phyloP scores from a whole-genome alignment of 2,888 invertebrate species.

The Xylocampa areola region DNA sequence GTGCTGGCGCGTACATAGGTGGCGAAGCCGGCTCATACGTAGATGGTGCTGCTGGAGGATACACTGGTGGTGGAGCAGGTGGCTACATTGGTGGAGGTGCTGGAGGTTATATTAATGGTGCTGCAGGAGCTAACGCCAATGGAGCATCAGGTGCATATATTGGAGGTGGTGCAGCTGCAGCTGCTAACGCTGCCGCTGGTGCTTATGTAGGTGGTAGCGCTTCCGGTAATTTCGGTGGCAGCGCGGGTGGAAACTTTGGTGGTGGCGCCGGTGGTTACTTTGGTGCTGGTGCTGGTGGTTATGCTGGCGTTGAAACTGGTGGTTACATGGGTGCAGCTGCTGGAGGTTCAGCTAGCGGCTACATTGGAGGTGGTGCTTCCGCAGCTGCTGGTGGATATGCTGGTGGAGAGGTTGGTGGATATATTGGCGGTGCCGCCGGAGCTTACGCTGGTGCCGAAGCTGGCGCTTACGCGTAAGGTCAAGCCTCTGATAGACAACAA shows the following conservation, averaged over 20 bases:
- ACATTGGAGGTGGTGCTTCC: not conserved
- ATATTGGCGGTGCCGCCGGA: not conserved
- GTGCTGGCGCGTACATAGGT: not conserved
- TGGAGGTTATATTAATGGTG: not conserved
- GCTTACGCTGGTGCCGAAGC: not conserved
- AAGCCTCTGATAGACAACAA: not conserved
- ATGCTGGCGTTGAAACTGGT: not conserved
- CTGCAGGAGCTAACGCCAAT: not conserved
- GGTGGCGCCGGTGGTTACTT: not conserved
- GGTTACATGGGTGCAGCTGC: not conserved
- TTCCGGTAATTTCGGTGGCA: too few species aligned
- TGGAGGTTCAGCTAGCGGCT: not conserved
- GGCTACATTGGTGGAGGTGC: not conserved
- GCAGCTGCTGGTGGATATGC: not conserved
- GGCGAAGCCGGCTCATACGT: not conserved
- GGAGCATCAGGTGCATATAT: not conserved
- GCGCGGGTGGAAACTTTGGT: not conserved
- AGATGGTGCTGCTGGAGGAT: not conserved
- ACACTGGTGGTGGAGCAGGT: not conserved
- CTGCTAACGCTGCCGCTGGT: not conserved
- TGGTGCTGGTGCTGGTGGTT: not conserved
- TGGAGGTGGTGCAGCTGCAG: not conserved
- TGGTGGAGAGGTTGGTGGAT: not conserved
- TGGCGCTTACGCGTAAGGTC: constrained; percentile 2
- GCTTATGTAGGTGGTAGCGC: not conserved